Percentiles rank a stretch among this genome's conserved stretches.
phyloP scores from a whole-genome alignment of 2,888 invertebrate genomes.

The Tiliacea aurago region DNA sequence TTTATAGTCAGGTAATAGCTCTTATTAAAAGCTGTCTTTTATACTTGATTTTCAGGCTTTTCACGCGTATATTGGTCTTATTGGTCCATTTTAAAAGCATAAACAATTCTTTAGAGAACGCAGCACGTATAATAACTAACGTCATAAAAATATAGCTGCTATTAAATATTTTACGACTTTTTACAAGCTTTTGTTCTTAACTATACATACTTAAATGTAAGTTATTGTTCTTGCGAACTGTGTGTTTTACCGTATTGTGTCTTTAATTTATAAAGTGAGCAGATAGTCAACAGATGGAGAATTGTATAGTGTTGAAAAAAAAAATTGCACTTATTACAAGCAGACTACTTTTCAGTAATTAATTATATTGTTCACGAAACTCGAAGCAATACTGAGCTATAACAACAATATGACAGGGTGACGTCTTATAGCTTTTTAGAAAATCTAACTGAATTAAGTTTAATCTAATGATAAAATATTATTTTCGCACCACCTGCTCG shows the following conservation, averaged over 20 bases:
- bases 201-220: conserved; percentile 22
- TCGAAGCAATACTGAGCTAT: background rate
- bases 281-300: background rate
- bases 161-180: conserved; percentile 49
- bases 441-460: no score
- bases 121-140: conserved; percentile 9
- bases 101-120: conserved; percentile 17
- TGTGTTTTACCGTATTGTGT: conserved; percentile 2
- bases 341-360: background rate
- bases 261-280: background rate
- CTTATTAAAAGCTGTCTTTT: conserved; percentile 16
- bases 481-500: background rate
- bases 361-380: background rate
- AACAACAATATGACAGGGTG: background rate
- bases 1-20: conserved; percentile 34
- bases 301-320: background rate
- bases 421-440: no score
- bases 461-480: background rate
- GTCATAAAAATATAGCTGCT: conserved; percentile 35
- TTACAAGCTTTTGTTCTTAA: conserved; percentile 38
- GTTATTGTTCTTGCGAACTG: conserved; percentile 5
- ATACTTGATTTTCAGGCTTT: background rate
- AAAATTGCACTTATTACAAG: background rate
- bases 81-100: background rate
- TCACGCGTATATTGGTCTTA: background rate